Percentiles rank a stretch among this genome's conserved stretches.
Conservation (phyloP, 2,888 invertebrate genomes). For the Caenorhabditis wallacei region DNA sequence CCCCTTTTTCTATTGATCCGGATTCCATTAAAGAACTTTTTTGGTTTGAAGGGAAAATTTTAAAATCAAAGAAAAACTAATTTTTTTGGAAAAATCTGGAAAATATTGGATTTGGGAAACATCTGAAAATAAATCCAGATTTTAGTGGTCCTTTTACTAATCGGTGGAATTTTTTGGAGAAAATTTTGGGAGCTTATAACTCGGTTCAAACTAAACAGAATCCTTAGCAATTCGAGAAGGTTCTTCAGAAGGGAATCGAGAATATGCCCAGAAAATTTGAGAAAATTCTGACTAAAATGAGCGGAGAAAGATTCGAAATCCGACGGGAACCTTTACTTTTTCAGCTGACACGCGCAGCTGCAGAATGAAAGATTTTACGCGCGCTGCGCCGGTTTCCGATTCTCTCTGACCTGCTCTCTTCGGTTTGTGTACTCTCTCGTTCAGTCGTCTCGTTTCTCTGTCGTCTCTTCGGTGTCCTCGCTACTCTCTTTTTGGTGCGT, state of each 20-base stretch:
- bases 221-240: background rate
- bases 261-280: slow-evolving; percentile 22
- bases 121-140: background rate
- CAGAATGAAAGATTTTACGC: slow-evolving; percentile 31
- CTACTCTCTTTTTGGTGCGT: slow-evolving; percentile 38
- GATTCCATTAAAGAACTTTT: background rate
- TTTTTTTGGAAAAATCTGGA: background rate
- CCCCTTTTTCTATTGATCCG: slow-evolving; percentile 19
- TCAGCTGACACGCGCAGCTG: slow-evolving; percentile 10
- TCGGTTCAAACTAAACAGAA: background rate
- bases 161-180: slow-evolving; percentile 4
- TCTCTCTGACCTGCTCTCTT: slow-evolving; percentile 25
- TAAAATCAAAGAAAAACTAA: background rate
- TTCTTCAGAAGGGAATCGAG: background rate
- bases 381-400: slow-evolving; percentile 11
- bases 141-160: background rate
- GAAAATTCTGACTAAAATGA: background rate
- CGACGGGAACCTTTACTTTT: slow-evolving; percentile 23
- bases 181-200: slow-evolving; percentile 20
- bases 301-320: background rate
- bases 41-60: no score
- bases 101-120: no score
- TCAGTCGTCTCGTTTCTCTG: slow-evolving; percentile 29
- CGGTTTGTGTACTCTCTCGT: slow-evolving; percentile 23
- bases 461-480: slow-evolving; percentile 41